Percentiles rank a stretch among this genome's conserved stretches.
Conservation (phyloP, 92 coral and sea anemone species). For the Paragorgia papillata region DNA sequence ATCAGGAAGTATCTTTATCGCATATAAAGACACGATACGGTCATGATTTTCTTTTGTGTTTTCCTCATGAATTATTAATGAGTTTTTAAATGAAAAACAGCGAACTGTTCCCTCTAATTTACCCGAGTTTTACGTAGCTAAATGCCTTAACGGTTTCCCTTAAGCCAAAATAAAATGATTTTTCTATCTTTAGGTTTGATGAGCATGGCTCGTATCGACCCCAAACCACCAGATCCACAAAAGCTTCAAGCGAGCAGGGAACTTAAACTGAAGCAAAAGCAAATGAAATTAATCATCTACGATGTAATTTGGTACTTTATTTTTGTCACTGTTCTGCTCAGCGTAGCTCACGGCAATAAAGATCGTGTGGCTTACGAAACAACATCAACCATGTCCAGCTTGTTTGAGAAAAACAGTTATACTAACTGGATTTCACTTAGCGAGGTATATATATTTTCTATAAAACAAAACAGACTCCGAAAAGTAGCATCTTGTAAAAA, state of each 20-base stretch:
- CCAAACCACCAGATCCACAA: slow-evolving; percentile 84
- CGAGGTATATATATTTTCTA: slow-evolving; percentile 50
- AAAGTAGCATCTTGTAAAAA: too few species aligned
- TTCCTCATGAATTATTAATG: too few species aligned
- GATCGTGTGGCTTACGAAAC: slow-evolving; percentile 85
- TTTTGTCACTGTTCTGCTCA: slow-evolving; percentile 69
- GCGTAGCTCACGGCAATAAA: slow-evolving; percentile 89
- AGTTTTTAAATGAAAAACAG: too few species aligned
- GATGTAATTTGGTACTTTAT: slow-evolving; percentile 80
- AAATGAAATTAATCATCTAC: slow-evolving; percentile 80
- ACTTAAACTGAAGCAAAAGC: slow-evolving; percentile 73
- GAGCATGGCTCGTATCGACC: slow-evolving; percentile 36
- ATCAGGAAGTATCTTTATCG: too few species aligned
- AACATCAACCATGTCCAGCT: slow-evolving; percentile 72
- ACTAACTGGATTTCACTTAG: slow-evolving; percentile 62
- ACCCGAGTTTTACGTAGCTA: too few species aligned
- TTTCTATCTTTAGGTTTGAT: slow-evolving; percentile 19
- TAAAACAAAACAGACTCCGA: too few species aligned
- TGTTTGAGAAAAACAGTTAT: slow-evolving; percentile 65
- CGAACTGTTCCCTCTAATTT: too few species aligned
- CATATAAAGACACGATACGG: too few species aligned
- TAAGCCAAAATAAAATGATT: too few species aligned
- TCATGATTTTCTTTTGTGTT: too few species aligned
- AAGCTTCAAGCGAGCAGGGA: slow-evolving; percentile 81
- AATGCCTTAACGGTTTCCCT: too few species aligned